Evolutionary conservation across 2,888 invertebrate genomes (phyloP).

Genomic region (Anodontia alba): DNA sequence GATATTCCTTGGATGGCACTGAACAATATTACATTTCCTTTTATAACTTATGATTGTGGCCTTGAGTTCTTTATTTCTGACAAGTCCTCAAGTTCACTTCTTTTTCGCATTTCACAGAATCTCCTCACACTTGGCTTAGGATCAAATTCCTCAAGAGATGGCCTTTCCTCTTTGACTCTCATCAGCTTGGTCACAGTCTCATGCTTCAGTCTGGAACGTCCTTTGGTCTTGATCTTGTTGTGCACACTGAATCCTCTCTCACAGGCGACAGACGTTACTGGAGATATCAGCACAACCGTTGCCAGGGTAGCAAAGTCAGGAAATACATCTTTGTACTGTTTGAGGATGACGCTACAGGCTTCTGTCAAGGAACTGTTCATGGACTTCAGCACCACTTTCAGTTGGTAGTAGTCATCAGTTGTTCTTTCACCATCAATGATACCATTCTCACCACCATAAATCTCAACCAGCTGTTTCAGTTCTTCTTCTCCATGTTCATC

Average conservation of each 20-base stretch:
- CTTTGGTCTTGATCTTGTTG: constrained; percentile 21
- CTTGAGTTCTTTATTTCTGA: too few relatives aligned
- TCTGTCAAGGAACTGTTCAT: neutral
- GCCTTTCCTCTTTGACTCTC: constrained; percentile 19
- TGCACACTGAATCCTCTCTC: constrained; percentile 11
- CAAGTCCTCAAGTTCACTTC: too few relatives aligned
- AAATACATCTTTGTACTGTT: neutral
- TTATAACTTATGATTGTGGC: too few relatives aligned
- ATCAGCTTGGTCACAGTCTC: constrained; percentile 20
- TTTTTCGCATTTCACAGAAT: constrained; percentile 1
- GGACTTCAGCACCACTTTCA: constrained; percentile 9
- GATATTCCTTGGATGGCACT: too few relatives aligned
- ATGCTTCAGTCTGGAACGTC: constrained; percentile 1
- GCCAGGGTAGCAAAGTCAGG: constrained; percentile 6
- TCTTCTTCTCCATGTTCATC: neutral
- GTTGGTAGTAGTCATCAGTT: neutral
- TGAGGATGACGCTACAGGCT: neutral
- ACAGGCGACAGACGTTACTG: constrained; percentile 24
- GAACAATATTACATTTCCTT: too few relatives aligned
- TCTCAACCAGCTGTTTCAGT: neutral
- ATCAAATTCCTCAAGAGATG: neutral
- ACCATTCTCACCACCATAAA: constrained; percentile 8
- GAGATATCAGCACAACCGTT: constrained; percentile 2
- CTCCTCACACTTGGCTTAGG: neutral
- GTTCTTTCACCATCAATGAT: neutral